These are phyloP conservation scores for Linyphia triangularis DNA, from an alignment of 2,888 invertebrate species.

Conservation along the genomic window DNA sequence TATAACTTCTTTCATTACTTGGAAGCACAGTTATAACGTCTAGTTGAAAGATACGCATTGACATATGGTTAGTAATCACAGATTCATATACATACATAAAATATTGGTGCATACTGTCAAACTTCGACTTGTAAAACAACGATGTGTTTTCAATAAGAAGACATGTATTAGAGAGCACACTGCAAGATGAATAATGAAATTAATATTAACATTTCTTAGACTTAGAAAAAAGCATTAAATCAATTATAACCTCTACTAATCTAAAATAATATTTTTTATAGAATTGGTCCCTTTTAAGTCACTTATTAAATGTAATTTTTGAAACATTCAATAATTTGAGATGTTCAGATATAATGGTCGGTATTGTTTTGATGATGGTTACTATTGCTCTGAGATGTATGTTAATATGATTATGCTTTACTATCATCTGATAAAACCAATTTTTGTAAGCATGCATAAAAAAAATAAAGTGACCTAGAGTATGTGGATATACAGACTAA, in stretches of 20 bases:
- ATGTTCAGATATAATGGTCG: not conserved
- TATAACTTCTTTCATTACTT: slow-evolving; percentile 29
- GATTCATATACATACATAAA: slow-evolving; percentile 5
- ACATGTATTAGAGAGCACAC: not conserved
- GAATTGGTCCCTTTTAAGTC: slow-evolving; percentile 70
- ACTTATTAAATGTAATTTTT: slow-evolving; percentile 43
- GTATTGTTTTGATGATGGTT: not conserved
- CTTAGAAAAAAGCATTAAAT: not conserved
- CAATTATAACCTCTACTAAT: not conserved
- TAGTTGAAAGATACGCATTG: slow-evolving; percentile 20
- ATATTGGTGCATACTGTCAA: not conserved
- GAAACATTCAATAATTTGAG: not conserved
- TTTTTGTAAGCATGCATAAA: not conserved
- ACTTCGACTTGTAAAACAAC: not conserved
- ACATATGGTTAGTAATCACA: slow-evolving; percentile 41
- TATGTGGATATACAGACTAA: no score
- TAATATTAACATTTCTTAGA: no score
- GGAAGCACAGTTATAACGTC: slow-evolving; percentile 63
- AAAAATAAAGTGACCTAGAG: no score
- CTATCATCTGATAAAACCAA: not conserved
- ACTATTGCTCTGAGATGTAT: not conserved
- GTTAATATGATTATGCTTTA: not conserved
- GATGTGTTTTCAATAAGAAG: not conserved
- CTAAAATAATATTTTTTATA: not conserved
- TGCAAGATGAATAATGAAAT: not conserved